phyloP scores from a whole-genome alignment of 2,113 vertebrate species.

The Amazona guildingii region DNA sequence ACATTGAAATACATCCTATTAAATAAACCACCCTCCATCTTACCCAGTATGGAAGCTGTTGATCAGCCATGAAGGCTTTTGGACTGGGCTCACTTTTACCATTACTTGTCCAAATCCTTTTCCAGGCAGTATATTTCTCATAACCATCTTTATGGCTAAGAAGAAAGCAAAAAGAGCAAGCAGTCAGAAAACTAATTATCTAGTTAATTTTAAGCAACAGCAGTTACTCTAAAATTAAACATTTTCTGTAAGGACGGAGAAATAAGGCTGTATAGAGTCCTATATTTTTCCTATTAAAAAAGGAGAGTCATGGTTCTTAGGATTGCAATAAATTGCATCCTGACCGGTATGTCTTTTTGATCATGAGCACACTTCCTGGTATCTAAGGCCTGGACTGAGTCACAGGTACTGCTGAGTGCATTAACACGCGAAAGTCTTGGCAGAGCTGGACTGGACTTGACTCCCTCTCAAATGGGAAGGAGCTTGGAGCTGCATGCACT shows the following conservation, averaged over 20 bases:
- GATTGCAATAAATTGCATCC: background rate
- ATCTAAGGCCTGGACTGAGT: background rate
- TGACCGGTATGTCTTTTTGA: background rate
- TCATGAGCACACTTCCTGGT: background rate
- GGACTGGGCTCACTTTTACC: constrained; percentile 97
- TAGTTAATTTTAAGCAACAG: background rate
- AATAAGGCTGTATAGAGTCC: background rate
- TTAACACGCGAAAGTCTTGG: background rate
- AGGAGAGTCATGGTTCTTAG: background rate
- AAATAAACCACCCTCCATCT: constrained; percentile 16
- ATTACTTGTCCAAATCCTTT: constrained; percentile 95
- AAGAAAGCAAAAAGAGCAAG: constrained; percentile 1
- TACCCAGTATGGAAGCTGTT: constrained; percentile 97
- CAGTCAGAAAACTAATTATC: background rate
- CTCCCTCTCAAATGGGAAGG: background rate
- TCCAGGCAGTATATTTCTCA: constrained; percentile 91
- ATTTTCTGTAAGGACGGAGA: background rate
- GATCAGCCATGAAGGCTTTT: constrained; percentile 98
- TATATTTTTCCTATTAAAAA: background rate
- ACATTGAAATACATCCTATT: background rate
- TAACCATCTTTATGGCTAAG: constrained; percentile 97
- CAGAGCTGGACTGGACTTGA: background rate
- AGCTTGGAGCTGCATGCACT: background rate
- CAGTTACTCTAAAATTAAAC: background rate
- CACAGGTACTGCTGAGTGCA: background rate